Evolutionary conservation across 2,113 vertebrate genomes (phyloP).

Genomic region (Solenodon paradoxus): DNA sequence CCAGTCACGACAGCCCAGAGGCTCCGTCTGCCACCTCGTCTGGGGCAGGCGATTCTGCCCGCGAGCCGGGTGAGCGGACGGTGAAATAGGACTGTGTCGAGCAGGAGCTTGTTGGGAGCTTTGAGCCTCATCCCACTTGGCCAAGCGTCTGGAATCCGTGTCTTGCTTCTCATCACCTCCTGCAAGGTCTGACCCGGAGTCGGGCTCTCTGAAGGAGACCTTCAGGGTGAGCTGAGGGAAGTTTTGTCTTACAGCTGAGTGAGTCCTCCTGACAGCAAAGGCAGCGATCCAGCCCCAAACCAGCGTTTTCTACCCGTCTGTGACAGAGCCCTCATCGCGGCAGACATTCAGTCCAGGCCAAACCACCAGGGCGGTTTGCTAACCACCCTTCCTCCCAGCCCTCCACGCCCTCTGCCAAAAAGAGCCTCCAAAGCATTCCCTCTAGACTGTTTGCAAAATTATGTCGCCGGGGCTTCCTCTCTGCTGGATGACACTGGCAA

Average conservation of each 20-base stretch:
- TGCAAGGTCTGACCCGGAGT: not conserved
- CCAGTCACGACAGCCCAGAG: no score
- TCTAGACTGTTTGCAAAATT: not conserved
- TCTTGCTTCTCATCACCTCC: not conserved
- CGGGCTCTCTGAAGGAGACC: accelerated
- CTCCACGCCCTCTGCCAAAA: not conserved
- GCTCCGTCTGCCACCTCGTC: not conserved
- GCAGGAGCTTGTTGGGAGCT: not conserved
- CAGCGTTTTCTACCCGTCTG: not conserved
- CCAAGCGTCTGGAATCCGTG: not conserved
- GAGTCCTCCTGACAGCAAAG: not conserved
- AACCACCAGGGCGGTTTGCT: no score
- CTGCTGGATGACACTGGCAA: not conserved
- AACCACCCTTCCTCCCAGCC: not conserved
- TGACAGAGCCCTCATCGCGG: not conserved
- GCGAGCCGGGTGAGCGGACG: accelerated
- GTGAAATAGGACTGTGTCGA: accelerated
- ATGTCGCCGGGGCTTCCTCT: not conserved
- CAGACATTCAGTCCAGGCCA: no score
- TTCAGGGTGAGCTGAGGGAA: not conserved
- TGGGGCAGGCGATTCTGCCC: not conserved
- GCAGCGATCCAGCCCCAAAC: not conserved
- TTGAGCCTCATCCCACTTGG: not conserved
- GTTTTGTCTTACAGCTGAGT: not conserved
- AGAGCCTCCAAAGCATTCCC: not conserved